These are phyloP conservation scores for Athalia cordata DNA, from an alignment of 2,888 invertebrate genomes.

Conservation along the genomic window DNA sequence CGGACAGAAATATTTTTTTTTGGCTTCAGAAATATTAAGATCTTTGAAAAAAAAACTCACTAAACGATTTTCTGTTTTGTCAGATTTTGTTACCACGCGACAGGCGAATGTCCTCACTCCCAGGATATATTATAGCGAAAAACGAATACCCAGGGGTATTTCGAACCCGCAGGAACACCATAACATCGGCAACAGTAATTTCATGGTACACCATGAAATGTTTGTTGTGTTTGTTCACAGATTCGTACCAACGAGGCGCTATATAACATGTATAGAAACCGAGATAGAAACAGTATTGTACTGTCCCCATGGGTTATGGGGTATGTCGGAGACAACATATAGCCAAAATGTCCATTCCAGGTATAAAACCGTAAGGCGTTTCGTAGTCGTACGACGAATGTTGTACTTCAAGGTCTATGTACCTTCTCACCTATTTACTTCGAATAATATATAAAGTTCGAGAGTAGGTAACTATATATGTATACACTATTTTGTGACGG, in stretches of 20 bases:
- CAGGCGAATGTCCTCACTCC: background rate
- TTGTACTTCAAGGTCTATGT: too few relatives aligned
- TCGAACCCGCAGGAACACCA: background rate
- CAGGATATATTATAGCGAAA: too few relatives aligned
- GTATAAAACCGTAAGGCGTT: too few relatives aligned
- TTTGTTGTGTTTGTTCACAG: conserved; percentile 37
- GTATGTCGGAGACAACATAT: too few relatives aligned
- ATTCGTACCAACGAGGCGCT: conserved; percentile 22
- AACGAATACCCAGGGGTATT: background rate
- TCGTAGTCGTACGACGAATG: too few relatives aligned
- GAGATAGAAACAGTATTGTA: background rate
- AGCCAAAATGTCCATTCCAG: too few relatives aligned
- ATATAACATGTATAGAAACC: conserved; percentile 1
- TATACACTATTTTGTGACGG: too few relatives aligned
- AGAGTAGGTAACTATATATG: too few relatives aligned
- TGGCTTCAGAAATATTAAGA: background rate
- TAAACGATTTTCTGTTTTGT: conserved; percentile 38
- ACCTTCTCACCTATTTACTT: too few relatives aligned
- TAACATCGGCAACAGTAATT: conserved; percentile 30
- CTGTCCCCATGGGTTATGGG: too few relatives aligned
- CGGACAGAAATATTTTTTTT: background rate
- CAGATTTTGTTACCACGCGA: background rate
- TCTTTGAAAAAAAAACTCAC: too few relatives aligned
- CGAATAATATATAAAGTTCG: too few relatives aligned
- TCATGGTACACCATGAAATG: conserved; percentile 3